Base-by-base conservation (phyloP, 2,888 invertebrate species). In the Halictus ligatus region DNA sequence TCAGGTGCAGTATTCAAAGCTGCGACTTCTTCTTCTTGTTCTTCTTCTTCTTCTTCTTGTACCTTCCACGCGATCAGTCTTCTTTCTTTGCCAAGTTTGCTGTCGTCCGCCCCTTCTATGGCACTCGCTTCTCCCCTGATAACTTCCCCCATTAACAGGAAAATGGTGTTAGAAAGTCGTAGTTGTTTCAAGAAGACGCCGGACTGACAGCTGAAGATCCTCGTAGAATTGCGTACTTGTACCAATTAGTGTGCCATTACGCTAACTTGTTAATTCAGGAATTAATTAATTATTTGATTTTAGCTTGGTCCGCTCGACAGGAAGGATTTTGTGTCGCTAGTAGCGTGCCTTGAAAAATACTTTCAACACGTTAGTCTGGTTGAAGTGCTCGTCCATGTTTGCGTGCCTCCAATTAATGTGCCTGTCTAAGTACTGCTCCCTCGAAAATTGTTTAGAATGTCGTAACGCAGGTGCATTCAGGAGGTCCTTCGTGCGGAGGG, bases 1-100 rank as follows among this genome's bases (percentile, higher is more conserved):
- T 21, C 60, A 60, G 78, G 69, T 85, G 75, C 86, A 85, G 73
- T 86, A 86, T 86, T 86, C 82, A 79, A 78, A 81, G 76, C 60
- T 82, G 50, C 25, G 48, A 78, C 67, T 82, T 79, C 74, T 76
- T 73, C 75, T 25, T 46, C 46, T 13, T 46, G 35, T 76, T 73
- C 75, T 25, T 46, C 46, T 13, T 46, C 67, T 82, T 79, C 74
- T 76, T 73, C 75, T 25, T 46, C 46, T 13, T 46, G 35, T 35
- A 2, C 13, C 35, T 60, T 71, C 75, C n/a, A 54, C n/a, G 25
- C 40, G 71, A 71, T 58, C 78, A 58, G 79, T 75, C 74, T 69
- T 64, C 54, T 50, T 35, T 78, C 48, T 69, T 75, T 82, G 74
- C 15, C 64, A 64, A 29, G 64, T 29, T 54, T 64, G 15, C 29